Evolutionary conservation across 2,888 invertebrate species (phyloP), one percentile per base, ranked within the genome.

Genomic region (Limenitis arthemis): DNA sequence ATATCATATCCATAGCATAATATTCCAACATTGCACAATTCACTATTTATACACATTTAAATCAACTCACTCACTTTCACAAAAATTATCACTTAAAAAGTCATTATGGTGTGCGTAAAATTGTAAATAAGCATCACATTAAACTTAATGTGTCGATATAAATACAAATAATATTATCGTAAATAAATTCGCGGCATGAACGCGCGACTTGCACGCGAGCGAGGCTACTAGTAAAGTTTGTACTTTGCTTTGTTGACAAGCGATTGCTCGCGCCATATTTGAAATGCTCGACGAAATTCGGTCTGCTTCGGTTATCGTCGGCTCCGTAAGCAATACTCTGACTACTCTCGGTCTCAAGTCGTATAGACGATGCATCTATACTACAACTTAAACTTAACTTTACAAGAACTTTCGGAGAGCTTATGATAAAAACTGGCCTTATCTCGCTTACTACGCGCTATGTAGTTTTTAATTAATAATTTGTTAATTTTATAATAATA

Each of bases 231-330:
- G 70, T 77, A 73, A 79, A 75, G 20, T 20, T 20, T 20, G 20
- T 20, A 20, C 20, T 20, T 20, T 20, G 20, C 20, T 81, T 85
- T 85, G 85, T 85, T 85, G 85, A 85, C 85, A 85, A 82, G 79
- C 82, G 64, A 72, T 68, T 74, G 71, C 74, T 70, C 46, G 46
- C 46, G 82, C 85, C 83, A 83, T 84, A 56, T 82, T 81, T 67
- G 63, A 69, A 66, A 56, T 65, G 75, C 73, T 84, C 85, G 84
- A 73, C 59, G 54, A 56, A 66, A 65, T 73, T 73, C 85, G 85
- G 72, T 59, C 53, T 56, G 66, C 65, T 72, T 73, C 85, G 85
- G 51, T 49, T 11, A 11, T 47, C 58, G 60, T 84, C 73, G 72
- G 60, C 29, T 36, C 9, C 39, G 51, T 61, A 63, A 66, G 68